Base-by-base conservation (phyloP, 2,113 vertebrate species). In the Misgurnus anguillicaudatus region DNA sequence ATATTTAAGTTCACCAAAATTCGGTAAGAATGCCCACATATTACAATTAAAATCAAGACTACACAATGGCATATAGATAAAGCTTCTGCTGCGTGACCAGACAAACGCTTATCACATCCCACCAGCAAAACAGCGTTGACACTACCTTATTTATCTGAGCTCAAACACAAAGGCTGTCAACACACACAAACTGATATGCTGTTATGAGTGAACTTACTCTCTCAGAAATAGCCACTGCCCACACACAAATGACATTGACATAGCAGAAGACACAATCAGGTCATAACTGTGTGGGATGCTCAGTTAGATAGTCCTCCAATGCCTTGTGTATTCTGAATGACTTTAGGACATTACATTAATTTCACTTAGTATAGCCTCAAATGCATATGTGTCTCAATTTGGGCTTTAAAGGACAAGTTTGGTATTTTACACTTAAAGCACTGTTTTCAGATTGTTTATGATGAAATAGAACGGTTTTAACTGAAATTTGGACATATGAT, bases 221-320 rank as follows among this genome's bases (percentile, higher is more conserved):
- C 14, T 53, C 6, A 60, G 17, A 55, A 39, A 68, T 36, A 64
- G 16, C 5, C 17, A 66, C 38, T 45, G 0, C 64, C 38, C 17
- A 38, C 47, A 39, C 36, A 19, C 24, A 36, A 48, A 14, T 64
- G 41, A 79, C 42, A 57, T 70, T 67, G 67, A 62, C 69, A 65
- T 48, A 6, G 3, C 58, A 70, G 64, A 66, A 67, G 19, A 78
- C 68, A 81, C 57, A 75, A 70, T 79, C 69, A 82, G 75, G 75
- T 78, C 80, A 82, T 66, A 9, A 77, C 72, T 75, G 76, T 84
- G 14, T 45, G 75, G 62, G 55, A 57, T 36, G 24, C 24, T 31
- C 24, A 31, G 21, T 10, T 10, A 47, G 11, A 47, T 47, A 47
- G 11, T 47, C 45, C 11, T 47, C 45, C 11, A 47, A 11, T 51